A percentile compares a stretch with the other conserved stretches of the same genome.
phyloP scores from a whole-genome alignment of 2,797 vertebrate genomes.

The Eleutherodactylus coqui region DNA sequence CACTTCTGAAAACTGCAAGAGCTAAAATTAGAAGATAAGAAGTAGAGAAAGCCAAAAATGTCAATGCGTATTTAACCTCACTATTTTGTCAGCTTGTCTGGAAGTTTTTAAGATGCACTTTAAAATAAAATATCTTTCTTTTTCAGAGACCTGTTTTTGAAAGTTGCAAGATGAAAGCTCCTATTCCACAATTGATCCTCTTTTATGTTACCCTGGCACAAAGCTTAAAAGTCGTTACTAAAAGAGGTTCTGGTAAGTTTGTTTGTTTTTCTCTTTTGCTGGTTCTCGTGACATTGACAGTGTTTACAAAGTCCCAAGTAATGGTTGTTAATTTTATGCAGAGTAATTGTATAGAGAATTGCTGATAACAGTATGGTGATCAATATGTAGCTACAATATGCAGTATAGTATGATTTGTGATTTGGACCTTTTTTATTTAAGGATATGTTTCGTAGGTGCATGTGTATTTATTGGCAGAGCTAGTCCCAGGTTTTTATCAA shows the following conservation, averaged over 20 bases:
- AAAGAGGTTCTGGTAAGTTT: conserved; percentile 95
- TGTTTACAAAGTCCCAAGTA: not conserved
- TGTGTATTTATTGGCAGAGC: not conserved
- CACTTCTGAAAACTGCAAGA: not conserved
- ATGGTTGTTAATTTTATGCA: not conserved
- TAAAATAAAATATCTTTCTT: conserved; percentile 22
- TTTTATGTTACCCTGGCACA: conserved; percentile 88
- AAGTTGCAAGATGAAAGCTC: conserved; percentile 92
- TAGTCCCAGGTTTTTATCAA: not conserved
- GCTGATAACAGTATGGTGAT: not conserved
- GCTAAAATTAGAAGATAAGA: too few species aligned
- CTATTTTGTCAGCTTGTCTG: not conserved
- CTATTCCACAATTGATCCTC: conserved; percentile 90
- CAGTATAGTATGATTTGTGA: not conserved
- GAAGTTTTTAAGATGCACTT: not conserved
- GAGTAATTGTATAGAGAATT: not conserved
- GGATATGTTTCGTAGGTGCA: not conserved
- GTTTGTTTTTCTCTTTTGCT: not conserved
- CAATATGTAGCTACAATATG: not conserved
- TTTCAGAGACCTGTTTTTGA: conserved; percentile 74
- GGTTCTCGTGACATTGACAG: not conserved
- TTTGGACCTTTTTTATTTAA: not conserved
- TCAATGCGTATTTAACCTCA: not conserved
- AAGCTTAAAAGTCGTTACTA: conserved; percentile 95
- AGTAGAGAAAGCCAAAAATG: not conserved